Percentiles rank a stretch among this genome's conserved stretches.
phyloP scores from a whole-genome alignment of 2,797 vertebrate genomes.

The Nannoperca obscura region DNA sequence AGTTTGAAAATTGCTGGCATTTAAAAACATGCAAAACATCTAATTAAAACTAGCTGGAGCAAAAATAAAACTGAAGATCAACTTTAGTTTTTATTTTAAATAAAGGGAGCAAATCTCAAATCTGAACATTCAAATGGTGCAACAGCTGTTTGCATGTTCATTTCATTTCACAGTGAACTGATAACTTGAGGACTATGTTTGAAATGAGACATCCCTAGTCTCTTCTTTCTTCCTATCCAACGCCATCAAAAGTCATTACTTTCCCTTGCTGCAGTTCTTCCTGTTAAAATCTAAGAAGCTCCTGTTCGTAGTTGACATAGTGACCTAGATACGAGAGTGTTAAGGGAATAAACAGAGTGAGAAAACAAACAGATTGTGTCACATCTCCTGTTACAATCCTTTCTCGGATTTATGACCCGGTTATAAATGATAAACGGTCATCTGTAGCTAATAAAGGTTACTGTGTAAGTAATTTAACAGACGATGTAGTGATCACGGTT shows the following conservation, averaged over 20 bases:
- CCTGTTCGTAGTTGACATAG: background rate
- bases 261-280: background rate
- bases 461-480: conserved; percentile 21
- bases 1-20: conserved; percentile 5
- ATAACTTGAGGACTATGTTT: background rate
- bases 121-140: background rate
- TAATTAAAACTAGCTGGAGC: conserved; percentile 10
- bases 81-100: background rate
- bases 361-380: background rate
- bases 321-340: conserved; percentile 24
- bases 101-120: background rate
- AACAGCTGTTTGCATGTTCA: background rate
- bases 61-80: background rate
- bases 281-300: background rate
- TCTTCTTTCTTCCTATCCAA: background rate
- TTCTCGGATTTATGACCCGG: background rate
- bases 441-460: background rate
- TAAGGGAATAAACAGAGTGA: background rate
- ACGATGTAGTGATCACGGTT: conserved; percentile 1
- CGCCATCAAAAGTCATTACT: background rate
- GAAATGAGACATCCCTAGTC: background rate
- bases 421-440: background rate
- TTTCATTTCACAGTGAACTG: background rate
- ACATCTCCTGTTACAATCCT: background rate
- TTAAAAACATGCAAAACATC: conserved; percentile 26